Evolutionary conservation across 2,113 vertebrate genomes (phyloP), one percentile per base, ranked within the genome.

Genomic region (Phyllopteryx taeniolatus): DNA sequence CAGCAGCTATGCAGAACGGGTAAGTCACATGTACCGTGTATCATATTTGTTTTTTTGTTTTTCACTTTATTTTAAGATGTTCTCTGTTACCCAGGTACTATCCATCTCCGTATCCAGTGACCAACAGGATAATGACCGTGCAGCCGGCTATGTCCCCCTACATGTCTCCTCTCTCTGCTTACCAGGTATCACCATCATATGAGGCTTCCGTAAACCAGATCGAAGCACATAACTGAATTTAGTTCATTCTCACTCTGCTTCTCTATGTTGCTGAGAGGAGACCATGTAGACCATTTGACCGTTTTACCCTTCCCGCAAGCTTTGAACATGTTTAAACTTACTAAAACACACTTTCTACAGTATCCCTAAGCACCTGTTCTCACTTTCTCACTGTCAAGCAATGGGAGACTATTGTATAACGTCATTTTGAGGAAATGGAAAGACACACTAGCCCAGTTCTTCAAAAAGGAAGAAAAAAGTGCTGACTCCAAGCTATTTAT

Each of bases 1-100:
- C 96, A 86, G 94, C 95, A 88, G 95, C 96, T 92, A 91, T 99
- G 90, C 98, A 99, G 87, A 99, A 98, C 56, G 96, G 98, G 98
- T 99, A 94, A 85, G 92, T 75, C n/a, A 15, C 33, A 4, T 53
- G 12, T 35, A 56, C 13, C 4, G 2, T 31, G 17, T 17, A 8
- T 15, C 5, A 44, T 15, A 35, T 66, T 57, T 1, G 27, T 27
- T 68, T 69, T 33, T 14, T 31, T 0, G 0, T 22, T 6, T 47
- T 47, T 64, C 62, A 9, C 20, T 33, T 63, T 46, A 15, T 56
- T 69, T 65, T 71, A 5, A 54, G 73, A 72, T 75, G 17, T 33
- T 59, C 11, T 72, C 27, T 70, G 12, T 72, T 90, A 46, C 76
- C 69, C 85, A 98, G 96, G 90, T 98, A 96, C 90, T 98, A 98